Conservation (phyloP, 2,888 invertebrate genomes). For the Lacanobia oleracea region DNA sequence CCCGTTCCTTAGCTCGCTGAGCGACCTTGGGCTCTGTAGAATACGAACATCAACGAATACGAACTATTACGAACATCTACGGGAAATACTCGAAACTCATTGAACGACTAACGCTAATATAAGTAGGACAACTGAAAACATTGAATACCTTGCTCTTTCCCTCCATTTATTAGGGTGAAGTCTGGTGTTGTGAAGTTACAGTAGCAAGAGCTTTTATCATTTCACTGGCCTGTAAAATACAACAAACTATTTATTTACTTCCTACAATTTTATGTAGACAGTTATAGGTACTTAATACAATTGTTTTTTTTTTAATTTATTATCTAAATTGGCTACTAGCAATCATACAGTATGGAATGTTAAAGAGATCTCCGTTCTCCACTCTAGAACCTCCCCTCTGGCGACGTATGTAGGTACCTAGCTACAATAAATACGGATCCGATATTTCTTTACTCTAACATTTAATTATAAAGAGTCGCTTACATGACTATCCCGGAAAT, state of each 20-base stretch:
- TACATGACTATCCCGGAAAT: neutral
- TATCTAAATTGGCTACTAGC: neutral
- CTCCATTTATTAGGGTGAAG: constrained; percentile 84
- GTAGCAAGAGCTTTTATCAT: constrained; percentile 86
- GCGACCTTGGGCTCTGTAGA: too few species aligned
- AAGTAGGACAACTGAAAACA: constrained; percentile 2
- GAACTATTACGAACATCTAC: neutral
- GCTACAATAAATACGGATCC: too few species aligned
- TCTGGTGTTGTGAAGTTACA: constrained; percentile 77
- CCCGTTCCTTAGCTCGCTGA: too few species aligned
- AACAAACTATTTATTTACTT: neutral
- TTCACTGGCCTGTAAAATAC: constrained; percentile 82
- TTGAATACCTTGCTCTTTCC: constrained; percentile 79
- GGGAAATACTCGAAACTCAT: neutral
- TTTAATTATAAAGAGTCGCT: neutral
- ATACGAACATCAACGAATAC: too few species aligned
- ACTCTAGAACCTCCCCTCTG: too few species aligned
- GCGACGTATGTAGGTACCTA: too few species aligned
- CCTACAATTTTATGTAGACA: neutral
- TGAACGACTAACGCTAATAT: constrained; percentile 1
- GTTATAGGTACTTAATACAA: too few species aligned
- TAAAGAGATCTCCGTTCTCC: too few species aligned
- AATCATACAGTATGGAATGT: neutral
- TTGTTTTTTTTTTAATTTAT: neutral
- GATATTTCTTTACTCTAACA: neutral